Evolutionary conservation across 1,140 invertebrate genomes (phyloP).

Genomic region (Drosophila sproati): DNA sequence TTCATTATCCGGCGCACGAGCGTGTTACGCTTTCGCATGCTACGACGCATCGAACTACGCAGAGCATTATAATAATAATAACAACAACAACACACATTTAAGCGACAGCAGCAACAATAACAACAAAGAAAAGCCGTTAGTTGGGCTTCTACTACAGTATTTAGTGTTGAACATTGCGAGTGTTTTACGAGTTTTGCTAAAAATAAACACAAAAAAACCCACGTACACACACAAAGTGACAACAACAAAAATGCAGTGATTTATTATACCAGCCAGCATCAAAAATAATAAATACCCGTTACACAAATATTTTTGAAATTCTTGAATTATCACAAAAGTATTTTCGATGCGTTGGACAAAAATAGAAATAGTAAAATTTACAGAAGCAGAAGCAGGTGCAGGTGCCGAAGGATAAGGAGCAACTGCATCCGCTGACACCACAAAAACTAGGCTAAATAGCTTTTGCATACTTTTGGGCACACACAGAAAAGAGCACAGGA

Average conservation of each 20-base stretch:
- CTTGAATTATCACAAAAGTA: not conserved
- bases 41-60: conserved; percentile 45
- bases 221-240: conserved; percentile 4
- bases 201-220: conserved; percentile 1
- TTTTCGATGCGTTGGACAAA: conserved; percentile 12
- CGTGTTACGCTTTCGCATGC: conserved; percentile 64
- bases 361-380: not conserved
- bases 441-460: conserved; percentile 79
- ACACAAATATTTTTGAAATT: not conserved
- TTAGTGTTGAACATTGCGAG: conserved; percentile 44
- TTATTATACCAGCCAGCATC: conserved; percentile 5
- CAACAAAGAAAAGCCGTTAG: conserved; percentile 36
- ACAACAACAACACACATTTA: conserved; percentile 18
- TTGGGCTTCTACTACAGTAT: conserved; percentile 37
- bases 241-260: conserved; percentile 7
- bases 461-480: conserved; percentile 71
- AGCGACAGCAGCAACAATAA: conserved; percentile 9
- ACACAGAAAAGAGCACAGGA: conserved; percentile 28
- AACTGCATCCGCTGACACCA: conserved; percentile 37
- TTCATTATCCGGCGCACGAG: conserved; percentile 75
- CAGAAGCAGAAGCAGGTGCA: conserved; percentile 32
- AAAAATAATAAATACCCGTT: not conserved
- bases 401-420: conserved; percentile 8
- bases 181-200: conserved; percentile 50
- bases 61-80: conserved; percentile 35